Base-by-base conservation (phyloP, 37 sponge, comb jelly and placozoan genomes). In the Lycopodina hypogea region DNA sequence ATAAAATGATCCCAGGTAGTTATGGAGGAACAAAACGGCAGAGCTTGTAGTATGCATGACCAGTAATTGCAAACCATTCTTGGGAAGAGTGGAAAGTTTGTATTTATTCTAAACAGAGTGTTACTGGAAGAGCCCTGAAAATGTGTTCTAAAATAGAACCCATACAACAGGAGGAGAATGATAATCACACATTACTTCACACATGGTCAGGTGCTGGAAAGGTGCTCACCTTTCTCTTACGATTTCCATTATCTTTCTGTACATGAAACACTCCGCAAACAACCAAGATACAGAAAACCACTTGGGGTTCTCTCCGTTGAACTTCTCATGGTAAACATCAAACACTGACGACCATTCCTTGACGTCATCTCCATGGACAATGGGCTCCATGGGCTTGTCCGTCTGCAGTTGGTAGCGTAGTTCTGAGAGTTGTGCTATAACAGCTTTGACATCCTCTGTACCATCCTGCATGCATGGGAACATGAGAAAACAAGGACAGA, bases 211-310 rank as follows among this genome's bases (percentile, higher is more conserved):
- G n/a, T n/a, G n/a, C n/a, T n/a, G n/a, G n/a, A n/a, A n/a, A n/a
- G n/a, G n/a, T n/a, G 60, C 72, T 74, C 30, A 79, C 91, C 91
- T 86, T 2, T 56, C 82, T 42, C 74, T 39, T 21, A 88, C 29
- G 30, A 85, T 65, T 24, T 92, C 91, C 2, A 51, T 56, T 33
- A 96, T 85, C 69, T 82, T 89, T 36, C 99, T 62, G 84, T 99
- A 99, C 97, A 99, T 89, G 88, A 78, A 99, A 61, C 99, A 99
- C 82, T 99, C 99, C 0, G 92, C 86, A 72, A 87, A 93, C 42
- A 99, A 86, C 99, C 99, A 99, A 2, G 99, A 91, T 32, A 90
- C 87, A 3, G 71, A 33, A 70, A 88, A 96, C 99, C 99, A 96
- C 26, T 73, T 56, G 18, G 92, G 95, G 6, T 81, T 76, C 18